These are phyloP conservation scores for Synanthedon formicaeformis DNA, from an alignment of 2,888 invertebrate genomes.

Conservation along the genomic window DNA sequence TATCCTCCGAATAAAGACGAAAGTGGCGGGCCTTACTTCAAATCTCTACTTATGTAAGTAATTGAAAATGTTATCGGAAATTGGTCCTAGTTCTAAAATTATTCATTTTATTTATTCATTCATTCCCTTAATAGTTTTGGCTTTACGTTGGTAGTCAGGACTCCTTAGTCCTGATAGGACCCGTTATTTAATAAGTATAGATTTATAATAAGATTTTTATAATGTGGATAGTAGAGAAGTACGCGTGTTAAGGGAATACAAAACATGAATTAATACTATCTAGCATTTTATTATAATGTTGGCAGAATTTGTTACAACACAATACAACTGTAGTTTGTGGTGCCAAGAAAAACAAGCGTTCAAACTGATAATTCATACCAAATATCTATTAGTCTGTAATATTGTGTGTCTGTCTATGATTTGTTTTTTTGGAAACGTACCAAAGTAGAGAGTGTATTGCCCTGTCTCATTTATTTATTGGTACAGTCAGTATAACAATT, in stretches of 20 bases:
- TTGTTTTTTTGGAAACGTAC: slow-evolving; percentile 27
- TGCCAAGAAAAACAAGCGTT: not conserved
- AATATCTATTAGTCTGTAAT: not conserved
- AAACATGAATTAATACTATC: too few species aligned
- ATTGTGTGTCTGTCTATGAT: slow-evolving; percentile 13
- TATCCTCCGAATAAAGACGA: not conserved
- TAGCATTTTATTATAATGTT: too few species aligned
- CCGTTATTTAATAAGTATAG: too few species aligned
- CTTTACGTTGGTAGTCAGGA: too few species aligned
- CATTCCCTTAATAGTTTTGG: too few species aligned
- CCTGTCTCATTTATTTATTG: slow-evolving; percentile 16
- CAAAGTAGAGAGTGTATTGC: slow-evolving; percentile 15
- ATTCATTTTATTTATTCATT: too few species aligned
- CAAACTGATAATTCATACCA: not conserved
- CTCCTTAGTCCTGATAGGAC: too few species aligned
- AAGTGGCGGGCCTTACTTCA: not conserved
- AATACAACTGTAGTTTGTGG: not conserved
- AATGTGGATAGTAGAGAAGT: too few species aligned
- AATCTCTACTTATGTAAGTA: not conserved
- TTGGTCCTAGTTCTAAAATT: too few species aligned
- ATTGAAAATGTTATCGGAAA: not conserved
- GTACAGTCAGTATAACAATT: slow-evolving; percentile 5
- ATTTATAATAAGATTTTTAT: too few species aligned
- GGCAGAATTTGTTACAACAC: too few species aligned
- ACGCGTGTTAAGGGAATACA: too few species aligned